Evolutionary conservation across 2,888 invertebrate genomes (phyloP), one percentile per base, ranked within the genome.

Genomic region (Netelia melanura): DNA sequence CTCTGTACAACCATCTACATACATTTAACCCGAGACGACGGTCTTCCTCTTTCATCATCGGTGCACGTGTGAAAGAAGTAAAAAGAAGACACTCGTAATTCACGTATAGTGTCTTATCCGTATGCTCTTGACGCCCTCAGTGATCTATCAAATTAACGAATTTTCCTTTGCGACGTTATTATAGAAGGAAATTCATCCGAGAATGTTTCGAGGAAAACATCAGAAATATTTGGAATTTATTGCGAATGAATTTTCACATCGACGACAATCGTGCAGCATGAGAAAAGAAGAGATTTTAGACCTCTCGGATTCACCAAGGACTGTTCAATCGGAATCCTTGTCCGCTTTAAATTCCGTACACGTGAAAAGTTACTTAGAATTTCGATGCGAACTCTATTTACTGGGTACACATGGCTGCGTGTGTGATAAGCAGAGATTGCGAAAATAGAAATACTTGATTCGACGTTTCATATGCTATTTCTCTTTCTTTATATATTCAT

Each of bases 21-120:
- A 25, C 10, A 78, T 38, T 38, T 38, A 79, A 68, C 81, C 64
- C 75, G 68, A 48, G 56, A 30, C 14, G 65, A 65, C 54, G 30
- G 23, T 62, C 58, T 25, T 21, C 25, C 67, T 78, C 61, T 62
- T 62, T 25, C 14, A 25, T 62, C 61, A 25, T 23, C 23, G 1
- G 23, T 14, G 25, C 30, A 25, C 25, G 61, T 25, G 61, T 25
- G 30, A 62, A 62, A 62, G 25, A 62, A 25, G 25, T 6, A 25
- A 25, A 62, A 23, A 62, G 25, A 6, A 38, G 38, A 38, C 8
- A 38, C 38, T 38, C 38, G 38, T 38, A 38, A 38, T 38, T 38
- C 38, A 38, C 38, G 6, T 38, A 38, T 38, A 38, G 38, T 38
- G 38, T 38, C 38, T 38, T 38, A 38, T 38, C 38, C 38, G 8